phyloP scores from a whole-genome alignment of 1,140 invertebrate genomes.

The Penaeus chinensis region DNA sequence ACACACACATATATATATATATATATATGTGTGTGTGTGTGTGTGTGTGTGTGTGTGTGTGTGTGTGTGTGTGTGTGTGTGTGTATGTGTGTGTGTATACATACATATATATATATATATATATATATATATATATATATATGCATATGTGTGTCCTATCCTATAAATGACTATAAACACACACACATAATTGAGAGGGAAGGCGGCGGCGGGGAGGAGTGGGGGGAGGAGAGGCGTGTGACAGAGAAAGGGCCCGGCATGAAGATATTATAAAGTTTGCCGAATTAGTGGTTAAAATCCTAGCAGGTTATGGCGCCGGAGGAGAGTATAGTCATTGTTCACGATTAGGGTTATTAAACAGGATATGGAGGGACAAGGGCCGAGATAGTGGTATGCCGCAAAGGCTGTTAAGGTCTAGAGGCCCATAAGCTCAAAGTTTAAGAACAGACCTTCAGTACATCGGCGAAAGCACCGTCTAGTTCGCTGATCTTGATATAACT shows the following conservation, averaged over 20 bases:
- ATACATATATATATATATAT: too few species aligned
- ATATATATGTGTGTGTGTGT: too few species aligned
- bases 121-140: too few species aligned
- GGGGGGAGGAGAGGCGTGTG: conserved; percentile 7
- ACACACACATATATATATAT: too few species aligned
- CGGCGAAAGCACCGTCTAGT: background rate
- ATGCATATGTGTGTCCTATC: too few species aligned
- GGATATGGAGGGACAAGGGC: conserved; percentile 39
- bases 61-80: too few species aligned
- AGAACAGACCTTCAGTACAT: conserved; percentile 19
- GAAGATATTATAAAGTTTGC: conserved; percentile 37
- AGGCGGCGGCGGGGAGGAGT: background rate
- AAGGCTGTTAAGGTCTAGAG: background rate
- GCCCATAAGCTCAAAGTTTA: background rate
- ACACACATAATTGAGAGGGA: background rate
- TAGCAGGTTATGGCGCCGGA: conserved; percentile 33
- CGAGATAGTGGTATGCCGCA: background rate
- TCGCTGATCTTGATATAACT: conserved; percentile 41
- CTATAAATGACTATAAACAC: too few species aligned
- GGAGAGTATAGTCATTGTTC: conserved; percentile 36
- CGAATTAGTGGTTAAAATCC: conserved; percentile 48
- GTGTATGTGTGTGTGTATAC: too few species aligned
- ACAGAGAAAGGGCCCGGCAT: background rate
- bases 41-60: too few species aligned
- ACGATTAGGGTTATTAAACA: conserved; percentile 56